Base-by-base conservation (phyloP, 2,888 invertebrate species). In the Andrena marginata region DNA sequence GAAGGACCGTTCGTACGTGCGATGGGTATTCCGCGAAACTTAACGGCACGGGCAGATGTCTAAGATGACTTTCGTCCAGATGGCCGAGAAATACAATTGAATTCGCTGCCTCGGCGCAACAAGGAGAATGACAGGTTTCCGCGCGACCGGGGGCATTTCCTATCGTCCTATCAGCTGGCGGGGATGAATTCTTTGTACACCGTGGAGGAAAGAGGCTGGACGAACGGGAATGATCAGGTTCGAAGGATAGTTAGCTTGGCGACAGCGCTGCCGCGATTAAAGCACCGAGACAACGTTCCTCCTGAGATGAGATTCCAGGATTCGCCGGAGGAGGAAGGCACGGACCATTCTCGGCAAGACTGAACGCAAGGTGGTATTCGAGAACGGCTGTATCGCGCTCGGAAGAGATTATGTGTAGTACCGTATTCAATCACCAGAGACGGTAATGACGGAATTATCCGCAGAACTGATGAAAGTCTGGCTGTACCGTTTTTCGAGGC, bases 381-480 rank as follows among this genome's bases (percentile, higher is more conserved):
- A 49, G 33, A 48, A 70, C 26, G 56, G 56, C 51, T 63, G 54
- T 62, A 71, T 64, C 56, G 71, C 73, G 54, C 74, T 77, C 78
- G 59, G 76, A 62, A 69, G 80, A 75, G 85, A 86, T 87, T 87
- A 80, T 85, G 68, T 73, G 56, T 82, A 82, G 56, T 82, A 82
- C 85, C 83, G 80, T 87, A 85, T 89, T 85, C 89, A 81, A 88
- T 87, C 89, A 87, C 74, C 84, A 77, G 69, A 49, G 84, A 82
- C 67, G 82, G 72, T 86, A 88, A 87, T 87, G 86, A 86, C 83
- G 86, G 70, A 81, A 86, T 88, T 84, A 88, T 86, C 77, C 77
- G 63, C 63, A 56, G 68, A 72, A 80, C 75, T 67, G 85, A 85
- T 82, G 85, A 89, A 89, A 88, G 82, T 82, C 84, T 82, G 68